Conservation (phyloP, 1,140 invertebrate genomes). For the Habropoda laboriosa region DNA sequence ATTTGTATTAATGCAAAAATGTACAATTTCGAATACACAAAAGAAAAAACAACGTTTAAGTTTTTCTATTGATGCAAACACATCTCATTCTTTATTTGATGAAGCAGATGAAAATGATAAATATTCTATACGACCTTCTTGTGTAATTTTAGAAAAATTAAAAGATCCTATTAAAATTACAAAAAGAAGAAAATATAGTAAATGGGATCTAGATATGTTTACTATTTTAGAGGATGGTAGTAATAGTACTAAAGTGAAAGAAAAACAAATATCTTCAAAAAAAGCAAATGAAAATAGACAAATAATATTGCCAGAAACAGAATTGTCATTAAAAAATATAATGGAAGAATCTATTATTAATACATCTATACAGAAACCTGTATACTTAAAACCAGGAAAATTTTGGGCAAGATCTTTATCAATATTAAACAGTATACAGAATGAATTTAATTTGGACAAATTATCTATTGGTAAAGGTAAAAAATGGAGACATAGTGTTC, state of each 20-base stretch:
- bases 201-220: constrained; percentile 50
- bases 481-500: constrained; percentile 75
- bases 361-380: constrained; percentile 17
- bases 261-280: neutral
- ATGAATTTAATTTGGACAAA: constrained; percentile 64
- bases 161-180: constrained; percentile 63
- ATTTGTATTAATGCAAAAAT: constrained; percentile 2
- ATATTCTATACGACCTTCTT: neutral
- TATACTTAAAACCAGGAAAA: constrained; percentile 77
- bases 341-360: neutral
- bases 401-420: constrained; percentile 78
- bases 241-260: neutral
- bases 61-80: constrained; percentile 9
- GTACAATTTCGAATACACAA: neutral
- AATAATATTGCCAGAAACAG: neutral
- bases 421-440: constrained; percentile 73
- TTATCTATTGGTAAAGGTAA: constrained; percentile 71
- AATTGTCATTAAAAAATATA: constrained; percentile 7
- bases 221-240: constrained; percentile 33
- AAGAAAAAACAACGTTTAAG: neutral
- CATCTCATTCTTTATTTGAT: constrained; percentile 27
- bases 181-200: constrained; percentile 56
- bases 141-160: constrained; percentile 54
- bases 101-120: too few species aligned
- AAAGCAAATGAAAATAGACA: neutral